A percentile compares a stretch with the other conserved stretches of the same genome.
Conservation (phyloP, 2,113 vertebrate species). For the Halichoerus grypus region DNA sequence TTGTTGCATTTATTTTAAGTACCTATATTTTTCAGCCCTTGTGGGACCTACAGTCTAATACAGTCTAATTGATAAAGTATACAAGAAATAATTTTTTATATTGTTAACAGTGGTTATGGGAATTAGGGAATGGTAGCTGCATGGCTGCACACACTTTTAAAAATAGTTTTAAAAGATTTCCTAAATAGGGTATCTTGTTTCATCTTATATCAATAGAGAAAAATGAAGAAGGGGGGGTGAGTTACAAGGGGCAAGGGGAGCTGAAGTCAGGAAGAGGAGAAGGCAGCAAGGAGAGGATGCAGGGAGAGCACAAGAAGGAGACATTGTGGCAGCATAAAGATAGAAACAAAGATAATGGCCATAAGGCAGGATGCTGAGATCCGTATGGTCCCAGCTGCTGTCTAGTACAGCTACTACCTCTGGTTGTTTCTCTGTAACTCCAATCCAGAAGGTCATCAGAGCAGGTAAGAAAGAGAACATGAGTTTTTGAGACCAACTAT, state of each 20-base stretch:
- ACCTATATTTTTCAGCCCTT: neutral
- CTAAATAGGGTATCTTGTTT: slow-evolving; percentile 37
- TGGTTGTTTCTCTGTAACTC: slow-evolving; percentile 67
- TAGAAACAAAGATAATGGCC: slow-evolving; percentile 76
- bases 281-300: slow-evolving; percentile 9
- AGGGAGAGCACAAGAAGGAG: slow-evolving; percentile 54
- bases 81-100: slow-evolving; percentile 49
- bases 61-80: slow-evolving; percentile 35
- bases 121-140: neutral
- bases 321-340: slow-evolving; percentile 65
- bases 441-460: slow-evolving; percentile 75
- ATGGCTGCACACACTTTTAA: neutral
- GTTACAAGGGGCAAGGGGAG: slow-evolving; percentile 6
- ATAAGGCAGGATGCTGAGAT: slow-evolving; percentile 78
- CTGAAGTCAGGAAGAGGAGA: slow-evolving; percentile 66
- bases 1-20: slow-evolving; percentile 56
- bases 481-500: neutral
- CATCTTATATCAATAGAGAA: slow-evolving; percentile 49
- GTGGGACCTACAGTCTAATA: neutral
- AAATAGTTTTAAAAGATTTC: neutral
- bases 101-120: neutral
- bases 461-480: slow-evolving; percentile 66
- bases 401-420: slow-evolving; percentile 61
- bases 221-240: slow-evolving; percentile 20
- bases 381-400: slow-evolving; percentile 76